phyloP scores from a whole-genome alignment of 2,888 invertebrate species.

The Catocala fraxini region DNA sequence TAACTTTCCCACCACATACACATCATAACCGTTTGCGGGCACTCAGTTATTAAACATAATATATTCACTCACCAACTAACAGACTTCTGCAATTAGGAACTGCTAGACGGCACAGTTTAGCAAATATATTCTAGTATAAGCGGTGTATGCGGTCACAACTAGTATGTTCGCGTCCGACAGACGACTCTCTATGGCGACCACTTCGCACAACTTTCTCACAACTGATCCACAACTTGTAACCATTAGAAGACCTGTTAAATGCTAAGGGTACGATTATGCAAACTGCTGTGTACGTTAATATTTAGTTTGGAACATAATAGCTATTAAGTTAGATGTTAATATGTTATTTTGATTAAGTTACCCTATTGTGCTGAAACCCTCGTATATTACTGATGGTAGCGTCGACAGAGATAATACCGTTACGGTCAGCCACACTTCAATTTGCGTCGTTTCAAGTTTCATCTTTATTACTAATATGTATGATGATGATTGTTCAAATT shows the following conservation, averaged over 20 bases:
- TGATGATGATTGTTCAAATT: constrained; percentile 28
- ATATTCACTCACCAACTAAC: constrained; percentile 40
- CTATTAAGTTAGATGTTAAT: constrained; percentile 54
- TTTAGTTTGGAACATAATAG: constrained; percentile 51
- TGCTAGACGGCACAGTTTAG: constrained; percentile 62
- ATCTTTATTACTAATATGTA: constrained; percentile 28
- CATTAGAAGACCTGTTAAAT: constrained; percentile 57
- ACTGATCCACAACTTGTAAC: constrained; percentile 54
- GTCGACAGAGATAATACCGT: constrained; percentile 35
- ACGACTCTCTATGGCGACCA: constrained; percentile 41
- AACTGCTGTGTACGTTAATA: constrained; percentile 50
- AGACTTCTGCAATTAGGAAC: constrained; percentile 69
- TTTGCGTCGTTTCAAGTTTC: constrained; percentile 28
- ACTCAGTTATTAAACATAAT: constrained; percentile 58
- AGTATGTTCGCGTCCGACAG: constrained; percentile 32
- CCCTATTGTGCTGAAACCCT: constrained; percentile 44
- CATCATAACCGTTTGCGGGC: constrained; percentile 44
- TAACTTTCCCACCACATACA: constrained; percentile 22
- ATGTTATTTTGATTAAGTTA: constrained; percentile 57
- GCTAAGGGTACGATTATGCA: constrained; percentile 52
- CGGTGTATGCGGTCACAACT: constrained; percentile 64
- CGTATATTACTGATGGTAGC: constrained; percentile 38
- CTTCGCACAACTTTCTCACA: constrained; percentile 48
- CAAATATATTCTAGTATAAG: constrained; percentile 66
- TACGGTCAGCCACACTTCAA: constrained; percentile 30